phyloP scores from a whole-genome alignment of 2,797 vertebrate genomes.

The Hippocampus kuda region DNA sequence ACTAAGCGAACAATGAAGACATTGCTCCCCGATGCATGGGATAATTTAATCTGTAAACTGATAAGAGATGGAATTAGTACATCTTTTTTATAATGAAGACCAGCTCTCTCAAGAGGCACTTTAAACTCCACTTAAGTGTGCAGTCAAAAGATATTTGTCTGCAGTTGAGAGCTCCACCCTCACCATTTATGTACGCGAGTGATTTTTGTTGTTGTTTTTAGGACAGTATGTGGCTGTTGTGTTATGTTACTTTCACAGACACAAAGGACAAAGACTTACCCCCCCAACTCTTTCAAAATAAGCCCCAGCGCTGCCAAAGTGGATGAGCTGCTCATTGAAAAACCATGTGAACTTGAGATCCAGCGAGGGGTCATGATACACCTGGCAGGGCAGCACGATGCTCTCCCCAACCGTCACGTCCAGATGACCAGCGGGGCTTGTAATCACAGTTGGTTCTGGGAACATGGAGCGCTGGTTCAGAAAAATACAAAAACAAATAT shows the following conservation, averaged over 20 bases:
- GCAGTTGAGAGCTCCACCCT: background rate
- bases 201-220: background rate
- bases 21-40: conserved; percentile 12
- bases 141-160: background rate
- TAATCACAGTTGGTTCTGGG: conserved; percentile 81
- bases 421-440: conserved; percentile 82
- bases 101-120: background rate
- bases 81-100: background rate
- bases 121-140: background rate
- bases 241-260: background rate
- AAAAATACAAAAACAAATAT: background rate
- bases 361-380: conserved; percentile 83
- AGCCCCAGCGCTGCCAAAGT: conserved; percentile 82
- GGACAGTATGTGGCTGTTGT: background rate
- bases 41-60: conserved; percentile 9
- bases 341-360: conserved; percentile 90
- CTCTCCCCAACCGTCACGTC: conserved; percentile 92
- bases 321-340: conserved; percentile 86
- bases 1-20: conserved; percentile 14
- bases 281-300: conserved; percentile 93
- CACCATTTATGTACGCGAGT: background rate
- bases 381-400: conserved; percentile 88
- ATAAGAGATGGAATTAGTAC: conserved; percentile 6
- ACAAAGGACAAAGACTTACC: conserved; percentile 63
- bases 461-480: conserved; percentile 12